A percentile compares a stretch with the other conserved stretches of the same genome.
These are phyloP conservation scores for Astyanax mexicanus DNA, from an alignment of 2,797 vertebrate species.

Conservation along the genomic window DNA sequence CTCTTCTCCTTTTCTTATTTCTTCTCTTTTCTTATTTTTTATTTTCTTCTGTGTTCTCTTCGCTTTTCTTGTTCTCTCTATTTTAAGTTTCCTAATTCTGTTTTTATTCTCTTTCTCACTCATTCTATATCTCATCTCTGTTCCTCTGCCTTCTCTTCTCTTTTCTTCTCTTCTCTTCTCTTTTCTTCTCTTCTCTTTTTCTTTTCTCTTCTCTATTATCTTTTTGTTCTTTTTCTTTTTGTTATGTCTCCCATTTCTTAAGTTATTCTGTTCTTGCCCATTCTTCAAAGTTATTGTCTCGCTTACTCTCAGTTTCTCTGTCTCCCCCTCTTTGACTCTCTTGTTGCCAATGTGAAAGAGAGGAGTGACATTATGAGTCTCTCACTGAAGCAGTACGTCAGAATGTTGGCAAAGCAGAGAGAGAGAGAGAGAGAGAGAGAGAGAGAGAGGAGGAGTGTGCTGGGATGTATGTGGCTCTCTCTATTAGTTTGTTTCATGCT, in stretches of 20 bases:
- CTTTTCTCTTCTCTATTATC: background rate
- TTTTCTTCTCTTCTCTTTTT: background rate
- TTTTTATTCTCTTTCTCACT: background rate
- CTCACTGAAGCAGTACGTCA: slow-evolving; percentile 50
- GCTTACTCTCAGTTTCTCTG: background rate
- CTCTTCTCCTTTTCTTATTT: too few relatives aligned
- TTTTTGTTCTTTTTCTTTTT: background rate
- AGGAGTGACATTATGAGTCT: background rate
- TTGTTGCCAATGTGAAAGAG: background rate
- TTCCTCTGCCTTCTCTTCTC: background rate
- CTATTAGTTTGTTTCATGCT: slow-evolving; percentile 99
- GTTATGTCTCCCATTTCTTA: too few relatives aligned
- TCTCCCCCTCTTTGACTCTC: slow-evolving; percentile 1
- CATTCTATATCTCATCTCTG: background rate
- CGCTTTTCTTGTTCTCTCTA: too few relatives aligned
- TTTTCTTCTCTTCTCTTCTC: background rate
- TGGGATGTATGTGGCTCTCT: slow-evolving; percentile 98
- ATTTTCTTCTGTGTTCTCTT: background rate
- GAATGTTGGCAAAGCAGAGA: background rate
- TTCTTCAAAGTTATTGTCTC: background rate
- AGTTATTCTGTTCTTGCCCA: too few relatives aligned
- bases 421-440: slow-evolving; percentile 10
- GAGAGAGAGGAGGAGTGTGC: slow-evolving; percentile 71
- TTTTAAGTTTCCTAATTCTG: too few relatives aligned
- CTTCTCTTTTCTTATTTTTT: background rate